Percentiles rank a stretch among this genome's conserved stretches.
Conservation (phyloP, 2,888 invertebrate species). For the Eurytoma californica region DNA sequence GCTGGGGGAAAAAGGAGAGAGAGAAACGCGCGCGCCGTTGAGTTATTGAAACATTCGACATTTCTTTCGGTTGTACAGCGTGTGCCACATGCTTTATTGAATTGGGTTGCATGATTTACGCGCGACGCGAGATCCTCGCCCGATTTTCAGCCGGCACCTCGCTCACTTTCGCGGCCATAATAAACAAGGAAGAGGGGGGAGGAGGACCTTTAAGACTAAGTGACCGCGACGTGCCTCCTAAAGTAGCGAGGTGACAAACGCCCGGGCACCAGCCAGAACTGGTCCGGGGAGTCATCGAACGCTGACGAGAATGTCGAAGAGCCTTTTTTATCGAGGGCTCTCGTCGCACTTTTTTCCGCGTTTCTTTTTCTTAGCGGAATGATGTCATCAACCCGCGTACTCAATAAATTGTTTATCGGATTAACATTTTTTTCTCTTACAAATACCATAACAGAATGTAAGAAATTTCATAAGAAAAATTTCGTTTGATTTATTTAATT, state of each 20-base stretch:
- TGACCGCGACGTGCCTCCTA: conserved; percentile 38
- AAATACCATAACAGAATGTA: too few species aligned
- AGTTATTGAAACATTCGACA: conserved; percentile 69
- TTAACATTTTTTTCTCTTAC: not conserved
- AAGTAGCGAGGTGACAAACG: conserved; percentile 47
- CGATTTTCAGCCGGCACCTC: conserved; percentile 10
- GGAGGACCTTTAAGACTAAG: conserved; percentile 33
- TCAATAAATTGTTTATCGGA: too few species aligned
- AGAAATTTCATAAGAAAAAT: too few species aligned
- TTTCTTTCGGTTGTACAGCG: conserved; percentile 63
- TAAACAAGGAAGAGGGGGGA: not conserved
- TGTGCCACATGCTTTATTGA: conserved; percentile 68
- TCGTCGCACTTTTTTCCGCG: not conserved
- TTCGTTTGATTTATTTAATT: too few species aligned
- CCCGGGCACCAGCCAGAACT: conserved; percentile 30
- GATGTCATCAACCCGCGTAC: not conserved
- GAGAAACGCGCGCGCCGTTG: conserved; percentile 61
- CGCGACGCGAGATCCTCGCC: not conserved
- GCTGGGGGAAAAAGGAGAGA: conserved; percentile 31
- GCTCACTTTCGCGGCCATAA: not conserved
- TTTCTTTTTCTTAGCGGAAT: not conserved
- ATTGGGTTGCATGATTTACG: conserved; percentile 71
- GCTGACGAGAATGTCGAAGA: conserved; percentile 5
- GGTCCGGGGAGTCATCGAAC: conserved; percentile 51
- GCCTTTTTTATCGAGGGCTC: not conserved